phyloP scores from a whole-genome alignment of 2,113 vertebrate species.

The Geococcyx californianus region DNA sequence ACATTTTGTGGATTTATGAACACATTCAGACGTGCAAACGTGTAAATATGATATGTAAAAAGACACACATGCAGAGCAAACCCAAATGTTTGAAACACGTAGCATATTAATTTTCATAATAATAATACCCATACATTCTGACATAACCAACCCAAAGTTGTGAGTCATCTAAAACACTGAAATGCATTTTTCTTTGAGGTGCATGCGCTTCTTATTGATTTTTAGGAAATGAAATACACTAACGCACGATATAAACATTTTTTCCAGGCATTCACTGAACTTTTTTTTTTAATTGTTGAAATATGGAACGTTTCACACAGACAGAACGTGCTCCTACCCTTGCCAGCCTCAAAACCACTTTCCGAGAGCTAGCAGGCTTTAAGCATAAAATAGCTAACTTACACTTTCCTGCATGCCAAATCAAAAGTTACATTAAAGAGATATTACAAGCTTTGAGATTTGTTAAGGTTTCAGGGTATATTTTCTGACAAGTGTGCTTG shows the following conservation, averaged over 20 bases:
- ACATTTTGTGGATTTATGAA: background rate
- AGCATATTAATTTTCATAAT: background rate
- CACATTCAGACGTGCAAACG: background rate
- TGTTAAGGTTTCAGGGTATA: background rate
- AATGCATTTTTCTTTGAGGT: constrained; percentile 24
- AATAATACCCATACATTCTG: background rate
- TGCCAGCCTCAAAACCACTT: constrained; percentile 4
- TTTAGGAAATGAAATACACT: constrained; percentile 25
- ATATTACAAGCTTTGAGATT: background rate
- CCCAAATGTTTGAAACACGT: background rate
- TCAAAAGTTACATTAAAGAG: constrained; percentile 66
- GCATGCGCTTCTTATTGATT: constrained; percentile 30
- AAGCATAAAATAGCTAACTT: constrained; percentile 43
- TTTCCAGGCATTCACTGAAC: constrained; percentile 13
- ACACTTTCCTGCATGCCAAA: constrained; percentile 9
- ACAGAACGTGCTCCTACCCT: background rate
- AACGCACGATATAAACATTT: background rate
- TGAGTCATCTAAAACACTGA: background rate
- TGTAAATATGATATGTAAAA: background rate
- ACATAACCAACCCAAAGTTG: background rate
- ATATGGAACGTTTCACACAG: background rate
- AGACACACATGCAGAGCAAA: background rate
- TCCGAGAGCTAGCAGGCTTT: background rate
- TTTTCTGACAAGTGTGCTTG: constrained; percentile 5
- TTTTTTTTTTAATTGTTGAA: constrained; percentile 40